Evolutionary conservation across 2,113 vertebrate genomes (phyloP).

Genomic region (Mormyrus lacerda): DNA sequence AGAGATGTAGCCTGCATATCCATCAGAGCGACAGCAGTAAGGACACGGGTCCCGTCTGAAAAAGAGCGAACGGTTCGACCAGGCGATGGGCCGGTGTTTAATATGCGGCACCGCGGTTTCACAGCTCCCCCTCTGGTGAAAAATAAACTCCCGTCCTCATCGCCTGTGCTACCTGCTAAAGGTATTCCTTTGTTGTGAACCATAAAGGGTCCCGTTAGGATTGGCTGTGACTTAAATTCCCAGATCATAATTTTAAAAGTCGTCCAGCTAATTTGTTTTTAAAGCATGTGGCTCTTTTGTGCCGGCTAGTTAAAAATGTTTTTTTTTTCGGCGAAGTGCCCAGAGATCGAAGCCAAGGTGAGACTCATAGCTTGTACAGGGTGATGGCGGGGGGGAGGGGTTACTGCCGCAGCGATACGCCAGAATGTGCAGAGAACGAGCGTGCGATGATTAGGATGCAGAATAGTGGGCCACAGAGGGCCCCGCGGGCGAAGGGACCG

Average conservation of each 20-base stretch:
- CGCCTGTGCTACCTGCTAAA: background rate
- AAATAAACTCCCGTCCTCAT: background rate
- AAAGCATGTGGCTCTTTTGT: background rate
- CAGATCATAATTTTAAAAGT: background rate
- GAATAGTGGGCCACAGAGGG: background rate
- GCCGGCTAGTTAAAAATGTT: background rate
- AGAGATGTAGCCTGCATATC: constrained; percentile 9
- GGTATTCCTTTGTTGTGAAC: background rate
- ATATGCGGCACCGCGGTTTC: background rate
- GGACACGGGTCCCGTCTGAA: background rate
- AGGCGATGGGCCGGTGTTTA: background rate
- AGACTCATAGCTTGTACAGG: background rate
- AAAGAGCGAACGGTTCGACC: background rate
- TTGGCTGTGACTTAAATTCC: background rate
- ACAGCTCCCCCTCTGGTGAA: background rate
- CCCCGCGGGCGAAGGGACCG: background rate
- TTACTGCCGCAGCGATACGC: background rate
- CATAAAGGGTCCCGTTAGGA: background rate
- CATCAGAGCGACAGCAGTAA: background rate
- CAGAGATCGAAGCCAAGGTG: background rate
- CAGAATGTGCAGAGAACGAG: background rate
- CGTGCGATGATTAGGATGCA: background rate
- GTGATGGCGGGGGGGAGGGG: background rate
- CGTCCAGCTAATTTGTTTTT: background rate
- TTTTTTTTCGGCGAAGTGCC: background rate